These are phyloP conservation scores for Chionodraco myersi DNA, from an alignment of 2,113 vertebrate genomes.

Conservation along the genomic window DNA sequence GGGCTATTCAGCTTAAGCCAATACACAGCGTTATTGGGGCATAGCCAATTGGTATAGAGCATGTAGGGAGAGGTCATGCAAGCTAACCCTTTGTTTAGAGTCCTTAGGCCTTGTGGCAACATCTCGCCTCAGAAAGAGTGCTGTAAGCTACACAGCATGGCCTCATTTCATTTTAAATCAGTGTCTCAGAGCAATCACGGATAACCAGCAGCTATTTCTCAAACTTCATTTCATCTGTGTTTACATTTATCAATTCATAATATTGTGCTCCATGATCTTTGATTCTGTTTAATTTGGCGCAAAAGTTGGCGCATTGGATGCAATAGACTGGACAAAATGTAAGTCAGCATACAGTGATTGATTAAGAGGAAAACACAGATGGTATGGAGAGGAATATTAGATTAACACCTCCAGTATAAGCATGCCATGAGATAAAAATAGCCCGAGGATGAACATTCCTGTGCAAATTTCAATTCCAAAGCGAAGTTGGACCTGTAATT, in stretches of 20 bases:
- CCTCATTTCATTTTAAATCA: slow-evolving; percentile 85
- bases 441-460: slow-evolving; percentile 49
- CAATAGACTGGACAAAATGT: slow-evolving; percentile 3
- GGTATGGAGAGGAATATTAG: slow-evolving; percentile 51
- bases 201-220: slow-evolving; percentile 61
- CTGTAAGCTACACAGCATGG: slow-evolving; percentile 66
- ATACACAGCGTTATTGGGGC: slow-evolving; percentile 71
- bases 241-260: slow-evolving; percentile 49
- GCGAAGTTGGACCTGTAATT: slow-evolving; percentile 30
- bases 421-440: slow-evolving; percentile 56
- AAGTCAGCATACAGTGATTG: slow-evolving; percentile 20
- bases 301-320: slow-evolving; percentile 17
- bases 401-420: slow-evolving; percentile 35
- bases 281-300: slow-evolving; percentile 40
- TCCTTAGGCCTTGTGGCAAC: slow-evolving; percentile 69
- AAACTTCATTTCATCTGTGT: slow-evolving; percentile 47
- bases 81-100: slow-evolving; percentile 77
- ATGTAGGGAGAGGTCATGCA: slow-evolving; percentile 56
- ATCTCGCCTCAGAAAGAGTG: slow-evolving; percentile 68
- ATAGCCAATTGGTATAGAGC: slow-evolving; percentile 68
- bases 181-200: slow-evolving; percentile 69
- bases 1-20: slow-evolving; percentile 75
- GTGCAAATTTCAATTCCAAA: background rate
- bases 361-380: slow-evolving; percentile 64
- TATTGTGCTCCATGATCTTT: slow-evolving; percentile 26